These are phyloP conservation scores for Alviniconcha strummeri DNA, from an alignment of 2,888 invertebrate genomes.

Conservation along the genomic window DNA sequence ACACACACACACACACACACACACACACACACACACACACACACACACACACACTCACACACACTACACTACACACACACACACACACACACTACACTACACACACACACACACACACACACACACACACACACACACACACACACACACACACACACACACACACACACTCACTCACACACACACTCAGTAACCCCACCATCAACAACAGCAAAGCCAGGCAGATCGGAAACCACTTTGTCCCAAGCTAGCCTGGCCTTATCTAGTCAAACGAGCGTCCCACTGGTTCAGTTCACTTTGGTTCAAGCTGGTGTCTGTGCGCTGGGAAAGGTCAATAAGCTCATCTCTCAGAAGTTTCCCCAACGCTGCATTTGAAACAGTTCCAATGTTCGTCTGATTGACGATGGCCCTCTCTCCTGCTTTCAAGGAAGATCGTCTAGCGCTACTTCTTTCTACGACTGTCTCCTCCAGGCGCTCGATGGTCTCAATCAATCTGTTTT, in stretches of 20 bases:
- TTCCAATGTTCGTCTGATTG: no score
- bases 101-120: not conserved
- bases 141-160: constrained; percentile 1
- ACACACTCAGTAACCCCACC: not conserved
- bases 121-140: constrained; percentile 14
- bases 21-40: not conserved
- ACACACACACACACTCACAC: not conserved
- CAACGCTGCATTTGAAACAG: no score
- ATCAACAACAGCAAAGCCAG: not conserved
- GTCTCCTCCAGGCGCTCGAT: no score
- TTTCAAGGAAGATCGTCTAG: no score
- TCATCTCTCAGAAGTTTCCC: no score
- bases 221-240: not conserved
- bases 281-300: not conserved
- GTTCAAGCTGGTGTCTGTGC: no score
- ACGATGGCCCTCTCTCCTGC: no score
- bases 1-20: constrained; percentile 12
- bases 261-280: not conserved
- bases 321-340: no score
- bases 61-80: not conserved
- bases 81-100: not conserved
- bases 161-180: not conserved
- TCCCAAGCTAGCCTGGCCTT: not conserved
- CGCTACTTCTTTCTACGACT: no score
- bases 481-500: no score